Percentiles rank a stretch among this genome's conserved stretches.
phyloP scores from a whole-genome alignment of 2,797 vertebrate genomes.

The Picus viridis region DNA sequence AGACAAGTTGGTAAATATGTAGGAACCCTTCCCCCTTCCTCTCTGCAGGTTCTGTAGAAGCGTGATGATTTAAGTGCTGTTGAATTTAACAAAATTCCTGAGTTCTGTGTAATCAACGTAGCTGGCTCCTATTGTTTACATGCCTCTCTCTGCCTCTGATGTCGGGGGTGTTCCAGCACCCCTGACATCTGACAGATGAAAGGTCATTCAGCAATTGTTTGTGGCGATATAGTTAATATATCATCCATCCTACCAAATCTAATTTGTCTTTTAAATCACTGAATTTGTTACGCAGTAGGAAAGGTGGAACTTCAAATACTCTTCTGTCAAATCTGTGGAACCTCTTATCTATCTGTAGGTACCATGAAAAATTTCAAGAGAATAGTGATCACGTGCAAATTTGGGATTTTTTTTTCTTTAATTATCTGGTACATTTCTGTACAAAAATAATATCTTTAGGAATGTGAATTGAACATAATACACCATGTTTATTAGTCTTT shows the following conservation, averaged over 20 bases:
- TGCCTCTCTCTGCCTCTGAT: conserved; percentile 37
- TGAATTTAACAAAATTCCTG: conserved; percentile 32
- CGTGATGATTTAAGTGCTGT: conserved; percentile 35
- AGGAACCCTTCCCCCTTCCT: conserved; percentile 43
- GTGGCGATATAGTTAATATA: conserved; percentile 8
- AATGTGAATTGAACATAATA: conserved; percentile 68
- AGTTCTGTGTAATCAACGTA: conserved; percentile 49
- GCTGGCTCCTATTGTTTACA: conserved; percentile 67
- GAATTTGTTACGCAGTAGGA: conserved; percentile 54
- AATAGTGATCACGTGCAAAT: conserved; percentile 28
- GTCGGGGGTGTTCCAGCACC: conserved; percentile 28
- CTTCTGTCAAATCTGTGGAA: conserved; percentile 43
- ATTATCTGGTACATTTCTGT: conserved; percentile 66
- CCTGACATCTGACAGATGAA: not conserved
- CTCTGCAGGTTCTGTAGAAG: conserved; percentile 64
- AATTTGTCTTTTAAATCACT: conserved; percentile 49
- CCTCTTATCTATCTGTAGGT: conserved; percentile 53
- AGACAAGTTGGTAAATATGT: conserved; percentile 38
- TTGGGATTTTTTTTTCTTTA: conserved; percentile 14
- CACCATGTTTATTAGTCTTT: conserved; percentile 43
- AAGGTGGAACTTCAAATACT: conserved; percentile 47
- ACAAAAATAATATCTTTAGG: conserved; percentile 68
- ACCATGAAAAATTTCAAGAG: conserved; percentile 57
- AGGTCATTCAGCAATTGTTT: conserved; percentile 2
- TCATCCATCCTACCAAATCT: conserved; percentile 58